Evolutionary conservation across 2,113 vertebrate species (phyloP), one percentile per base, ranked within the genome.

Genomic region (Panthera leo): DNA sequence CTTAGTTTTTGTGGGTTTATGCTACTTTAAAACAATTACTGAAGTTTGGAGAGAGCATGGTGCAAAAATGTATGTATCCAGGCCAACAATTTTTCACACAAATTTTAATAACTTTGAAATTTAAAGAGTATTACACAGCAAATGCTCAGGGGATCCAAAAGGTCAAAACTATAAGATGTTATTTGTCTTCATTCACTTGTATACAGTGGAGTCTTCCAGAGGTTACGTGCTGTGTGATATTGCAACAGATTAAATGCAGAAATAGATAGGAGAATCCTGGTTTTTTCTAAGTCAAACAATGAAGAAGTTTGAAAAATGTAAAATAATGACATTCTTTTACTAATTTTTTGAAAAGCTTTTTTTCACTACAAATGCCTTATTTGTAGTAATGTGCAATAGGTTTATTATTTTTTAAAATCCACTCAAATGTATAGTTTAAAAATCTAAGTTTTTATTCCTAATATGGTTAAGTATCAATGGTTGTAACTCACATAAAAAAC

Each of bases 231-330:
- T 73, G 1, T 75, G 21, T 95, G 42, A 42, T 87, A 48, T 15
- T 70, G 18, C 48, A 83, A 67, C 75, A 55, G 18, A 85, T 96
- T 92, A 92, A 82, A 58, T 61, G 16, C 42, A 78, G 58, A 88
- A 48, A 88, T 29, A 25, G 5, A 88, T 23, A 27, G 5, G 25
- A 39, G 11, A 70, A 34, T 42, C 34, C 2, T 53, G 15, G 45
- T 85, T 48, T 86, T 92, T 79, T 89, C 42, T 87, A 88, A 65
- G 34, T 58, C 55, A 82, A 34, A 82, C n/a, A 58, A 48, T 84
- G 42, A 79, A 79, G 61, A 94, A 25, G 67, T 85, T 73, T 79
- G 88, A 95, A 85, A 96, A 92, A 73, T 85, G 18, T 89, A 51
- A 94, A 83, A 67, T 39, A 88, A 12, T 79, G 63, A 9, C 16